phyloP scores from a whole-genome alignment of 1,140 invertebrate species.

The Camponotus vicinus region DNA sequence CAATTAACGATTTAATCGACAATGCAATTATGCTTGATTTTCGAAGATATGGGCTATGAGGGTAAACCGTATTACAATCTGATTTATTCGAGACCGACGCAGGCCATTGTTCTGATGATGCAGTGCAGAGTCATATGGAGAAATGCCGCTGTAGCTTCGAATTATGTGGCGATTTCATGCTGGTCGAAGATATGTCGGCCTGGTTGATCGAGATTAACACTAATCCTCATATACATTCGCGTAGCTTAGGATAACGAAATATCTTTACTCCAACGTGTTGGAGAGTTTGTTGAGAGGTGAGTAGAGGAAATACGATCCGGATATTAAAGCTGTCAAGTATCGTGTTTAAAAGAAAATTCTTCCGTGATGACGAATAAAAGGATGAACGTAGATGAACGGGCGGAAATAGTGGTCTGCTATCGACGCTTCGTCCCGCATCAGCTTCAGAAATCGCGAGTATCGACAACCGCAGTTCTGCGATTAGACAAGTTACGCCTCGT shows the following conservation, averaged over 20 bases:
- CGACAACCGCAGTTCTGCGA: constrained; percentile 25
- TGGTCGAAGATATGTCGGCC: constrained; percentile 93
- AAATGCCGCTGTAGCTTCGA: constrained; percentile 94
- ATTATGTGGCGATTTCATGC: constrained; percentile 96
- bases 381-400: neutral
- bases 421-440: constrained; percentile 30
- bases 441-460: constrained; percentile 46
- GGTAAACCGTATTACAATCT: constrained; percentile 88
- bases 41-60: constrained; percentile 67
- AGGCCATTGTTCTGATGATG: constrained; percentile 93
- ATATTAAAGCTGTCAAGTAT: constrained; percentile 38
- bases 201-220: constrained; percentile 98
- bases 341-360: constrained; percentile 40
- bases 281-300: constrained; percentile 96
- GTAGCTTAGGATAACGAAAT: constrained; percentile 94
- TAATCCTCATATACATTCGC: constrained; percentile 92
- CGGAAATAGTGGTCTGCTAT: constrained; percentile 10
- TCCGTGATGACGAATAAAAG: neutral
- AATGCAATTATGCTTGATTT: neutral
- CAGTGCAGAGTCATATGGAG: constrained; percentile 92
- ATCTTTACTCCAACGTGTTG: constrained; percentile 93
- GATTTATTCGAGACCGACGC: constrained; percentile 95
- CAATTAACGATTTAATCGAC: neutral
- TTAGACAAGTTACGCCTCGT: constrained; percentile 49
- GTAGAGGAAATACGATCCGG: constrained; percentile 3